A percentile compares a stretch with the other conserved stretches of the same genome.
These are phyloP conservation scores for Botia almorhae DNA, from an alignment of 2,797 vertebrate genomes.

Conservation along the genomic window DNA sequence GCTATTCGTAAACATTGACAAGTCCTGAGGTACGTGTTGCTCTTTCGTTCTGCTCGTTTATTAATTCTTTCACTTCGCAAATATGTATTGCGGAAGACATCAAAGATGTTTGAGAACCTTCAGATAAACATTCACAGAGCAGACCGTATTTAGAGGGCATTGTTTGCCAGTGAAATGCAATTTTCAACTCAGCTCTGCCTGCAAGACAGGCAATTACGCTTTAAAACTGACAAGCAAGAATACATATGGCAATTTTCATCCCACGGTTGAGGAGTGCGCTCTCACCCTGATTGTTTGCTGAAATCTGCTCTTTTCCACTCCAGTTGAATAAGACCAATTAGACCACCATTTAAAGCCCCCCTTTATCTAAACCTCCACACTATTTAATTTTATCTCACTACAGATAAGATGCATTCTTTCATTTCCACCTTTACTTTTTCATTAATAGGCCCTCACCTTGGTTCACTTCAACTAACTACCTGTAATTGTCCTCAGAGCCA, in stretches of 20 bases:
- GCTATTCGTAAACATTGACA: neutral
- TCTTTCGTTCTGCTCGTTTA: slow-evolving; percentile 28
- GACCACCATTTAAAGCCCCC: slow-evolving; percentile 35
- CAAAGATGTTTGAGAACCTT: slow-evolving; percentile 31
- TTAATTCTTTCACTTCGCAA: slow-evolving; percentile 23
- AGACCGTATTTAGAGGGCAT: slow-evolving; percentile 48
- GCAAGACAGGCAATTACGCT: slow-evolving; percentile 60
- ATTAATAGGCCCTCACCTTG: slow-evolving; percentile 32
- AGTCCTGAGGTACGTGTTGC: neutral
- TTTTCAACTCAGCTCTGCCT: slow-evolving; percentile 53
- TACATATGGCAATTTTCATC: slow-evolving; percentile 57
- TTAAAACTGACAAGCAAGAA: slow-evolving; percentile 58
- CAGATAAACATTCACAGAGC: slow-evolving; percentile 46
- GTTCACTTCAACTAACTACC: slow-evolving; percentile 43
- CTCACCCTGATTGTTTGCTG: slow-evolving; percentile 51
- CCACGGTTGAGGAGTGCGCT: slow-evolving; percentile 43
- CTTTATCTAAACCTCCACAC: slow-evolving; percentile 39
- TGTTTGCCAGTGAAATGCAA: slow-evolving; percentile 59
- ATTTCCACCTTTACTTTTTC: slow-evolving; percentile 19
- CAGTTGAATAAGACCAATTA: slow-evolving; percentile 57
- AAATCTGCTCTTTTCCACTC: slow-evolving; percentile 53
- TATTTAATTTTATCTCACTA: slow-evolving; percentile 39
- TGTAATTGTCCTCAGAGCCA: slow-evolving; percentile 25
- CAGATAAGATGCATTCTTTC: slow-evolving; percentile 28
- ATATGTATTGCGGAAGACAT: slow-evolving; percentile 28